Percentiles rank a stretch among this genome's conserved stretches.
Evolutionary conservation across 2,113 vertebrate species (phyloP).

Genomic region (Semicossyphus pulcher): DNA sequence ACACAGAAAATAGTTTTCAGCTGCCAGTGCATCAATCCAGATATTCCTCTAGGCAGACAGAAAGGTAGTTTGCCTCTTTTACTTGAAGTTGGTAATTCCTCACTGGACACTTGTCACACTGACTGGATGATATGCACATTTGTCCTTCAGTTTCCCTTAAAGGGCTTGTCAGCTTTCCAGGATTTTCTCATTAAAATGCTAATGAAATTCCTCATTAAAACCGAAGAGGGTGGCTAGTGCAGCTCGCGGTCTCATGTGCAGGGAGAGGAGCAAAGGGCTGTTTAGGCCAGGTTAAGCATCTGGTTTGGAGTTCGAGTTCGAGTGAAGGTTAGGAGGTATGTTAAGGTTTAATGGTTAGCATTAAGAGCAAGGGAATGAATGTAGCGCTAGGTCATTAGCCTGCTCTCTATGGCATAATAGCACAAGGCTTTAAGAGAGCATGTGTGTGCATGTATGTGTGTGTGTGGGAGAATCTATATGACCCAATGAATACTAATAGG

Average conservation of each 20-base stretch:
- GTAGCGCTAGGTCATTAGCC: constrained; percentile 29
- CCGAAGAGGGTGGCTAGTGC: constrained; percentile 37
- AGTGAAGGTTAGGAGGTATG: constrained; percentile 56
- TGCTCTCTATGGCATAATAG: constrained; percentile 25
- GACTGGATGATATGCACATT: constrained; percentile 36
- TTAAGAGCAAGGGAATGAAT: constrained; percentile 34
- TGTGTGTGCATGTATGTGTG: constrained; percentile 34
- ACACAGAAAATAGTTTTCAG: not conserved
- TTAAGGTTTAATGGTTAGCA: constrained; percentile 53
- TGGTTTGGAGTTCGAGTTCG: constrained; percentile 41
- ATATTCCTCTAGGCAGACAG: not conserved
- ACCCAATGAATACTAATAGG: constrained; percentile 67
- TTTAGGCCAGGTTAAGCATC: constrained; percentile 54
- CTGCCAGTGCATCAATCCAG: not conserved
- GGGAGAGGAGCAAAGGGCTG: constrained; percentile 21
- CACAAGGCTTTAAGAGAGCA: constrained; percentile 35
- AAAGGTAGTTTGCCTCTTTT: constrained; percentile 5
- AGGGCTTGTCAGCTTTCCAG: constrained; percentile 55
- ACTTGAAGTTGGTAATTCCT: constrained; percentile 20
- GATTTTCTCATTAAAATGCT: constrained; percentile 68
- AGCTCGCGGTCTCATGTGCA: constrained; percentile 3
- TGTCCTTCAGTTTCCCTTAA: constrained; percentile 49
- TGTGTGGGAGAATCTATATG: constrained; percentile 32
- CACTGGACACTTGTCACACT: constrained; percentile 30
- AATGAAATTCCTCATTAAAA: constrained; percentile 74